Base-by-base conservation (phyloP, 2,113 vertebrate genomes). In the Suncus etruscus region DNA sequence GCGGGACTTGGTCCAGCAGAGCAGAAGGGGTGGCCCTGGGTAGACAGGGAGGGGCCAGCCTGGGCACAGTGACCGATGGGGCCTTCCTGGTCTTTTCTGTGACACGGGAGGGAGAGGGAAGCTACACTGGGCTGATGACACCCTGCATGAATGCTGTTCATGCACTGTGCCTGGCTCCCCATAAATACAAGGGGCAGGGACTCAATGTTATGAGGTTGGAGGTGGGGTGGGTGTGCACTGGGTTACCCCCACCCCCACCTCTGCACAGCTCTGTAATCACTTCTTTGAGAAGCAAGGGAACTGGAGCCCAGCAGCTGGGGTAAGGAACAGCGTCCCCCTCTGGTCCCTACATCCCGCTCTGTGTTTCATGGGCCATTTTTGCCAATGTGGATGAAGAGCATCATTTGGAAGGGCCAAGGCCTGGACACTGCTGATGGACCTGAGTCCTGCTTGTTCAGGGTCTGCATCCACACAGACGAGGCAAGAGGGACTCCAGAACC, bases 251-350 rank as follows among this genome's bases (percentile, higher is more conserved):
- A 10, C 68, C 14, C 66, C 0, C 0, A 45, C 22, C 32, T 16
- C 45, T 0, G 1, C 6, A 15, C 27, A 11, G 0, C 0, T 0
- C 0, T 1, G 45, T 11, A 47, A 45, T 54, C 11, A 0, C 6
- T 48, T 63, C 89, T 9, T 3, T 32, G 83, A 16, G 58, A 11
- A 11, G 25, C 39, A 77, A 8, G 51, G 78, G n/a, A 24, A 39
- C 22, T 24, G n/a, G n/a, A 48, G 51, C 45, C 31, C 2, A 9
- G 22, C 0, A 24, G n/a, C 27, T 27, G 6, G 27, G 15, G 1
- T 45, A 8, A 70, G 29, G 22, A 31, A 0, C 15, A 11, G 11
- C n/a, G 15, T 24, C 50, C 25, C 8, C 24, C 0, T 3, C 10
- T 11, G 32, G 1, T 20, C 5, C 27, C 11, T 4, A 8, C 50